These are phyloP conservation scores for Wasmannia auropunctata DNA, from an alignment of 1,140 invertebrate species.

Conservation along the genomic window DNA sequence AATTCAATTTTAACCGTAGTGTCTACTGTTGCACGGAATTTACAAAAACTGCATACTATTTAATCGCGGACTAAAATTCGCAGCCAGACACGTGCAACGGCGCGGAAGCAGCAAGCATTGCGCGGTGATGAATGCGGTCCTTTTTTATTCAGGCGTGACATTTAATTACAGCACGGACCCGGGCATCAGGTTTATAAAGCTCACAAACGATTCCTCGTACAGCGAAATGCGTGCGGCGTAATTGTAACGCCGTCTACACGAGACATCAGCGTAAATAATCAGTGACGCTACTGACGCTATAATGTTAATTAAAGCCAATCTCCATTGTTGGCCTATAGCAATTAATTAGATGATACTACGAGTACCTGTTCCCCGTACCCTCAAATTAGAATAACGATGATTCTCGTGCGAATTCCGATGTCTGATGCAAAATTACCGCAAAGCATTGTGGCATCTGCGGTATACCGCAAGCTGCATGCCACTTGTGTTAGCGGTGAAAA, in stretches of 20 bases:
- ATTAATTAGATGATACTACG: constrained; percentile 50
- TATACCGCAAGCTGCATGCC: constrained; percentile 26
- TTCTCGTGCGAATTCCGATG: constrained; percentile 26
- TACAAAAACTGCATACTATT: constrained; percentile 22
- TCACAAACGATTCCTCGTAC: constrained; percentile 26
- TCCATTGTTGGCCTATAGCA: neutral
- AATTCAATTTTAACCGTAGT: neutral
- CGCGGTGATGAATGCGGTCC: constrained; percentile 14
- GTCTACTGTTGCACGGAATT: neutral
- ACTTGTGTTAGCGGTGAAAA: constrained; percentile 2
- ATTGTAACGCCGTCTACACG: neutral
- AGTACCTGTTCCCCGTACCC: neutral
- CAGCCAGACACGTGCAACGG: constrained; percentile 37
- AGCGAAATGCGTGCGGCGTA: neutral
- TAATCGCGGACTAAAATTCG: constrained; percentile 21
- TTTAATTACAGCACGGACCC: constrained; percentile 35
- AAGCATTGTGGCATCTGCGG: constrained; percentile 16
- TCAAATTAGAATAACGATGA: constrained; percentile 29
- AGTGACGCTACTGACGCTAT: neutral
- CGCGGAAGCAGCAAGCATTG: constrained; percentile 14
- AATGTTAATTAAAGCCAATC: constrained; percentile 41
- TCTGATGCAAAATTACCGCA: constrained; percentile 33
- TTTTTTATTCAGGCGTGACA: constrained; percentile 47
- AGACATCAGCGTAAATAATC: constrained; percentile 16
- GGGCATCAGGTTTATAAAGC: constrained; percentile 7